phyloP scores from a whole-genome alignment of 2,797 vertebrate species.

The Dryobates pubescens region DNA sequence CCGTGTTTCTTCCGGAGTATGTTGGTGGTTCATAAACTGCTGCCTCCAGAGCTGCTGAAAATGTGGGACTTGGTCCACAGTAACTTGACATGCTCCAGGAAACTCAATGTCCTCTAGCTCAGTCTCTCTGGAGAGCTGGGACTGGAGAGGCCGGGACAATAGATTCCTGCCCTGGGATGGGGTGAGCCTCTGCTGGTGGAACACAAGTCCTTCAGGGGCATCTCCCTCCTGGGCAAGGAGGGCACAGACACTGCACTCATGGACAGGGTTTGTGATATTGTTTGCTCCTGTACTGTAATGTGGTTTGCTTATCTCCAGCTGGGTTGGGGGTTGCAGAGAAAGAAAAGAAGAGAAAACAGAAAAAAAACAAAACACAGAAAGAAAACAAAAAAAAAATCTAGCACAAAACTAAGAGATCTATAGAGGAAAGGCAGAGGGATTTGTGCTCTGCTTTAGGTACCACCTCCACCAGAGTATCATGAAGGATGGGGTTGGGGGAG shows the following conservation, averaged over 20 bases:
- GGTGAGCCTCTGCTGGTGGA: not conserved
- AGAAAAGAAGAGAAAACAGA: not conserved
- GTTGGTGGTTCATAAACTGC: constrained; percentile 96
- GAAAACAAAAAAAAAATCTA: not conserved
- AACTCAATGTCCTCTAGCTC: constrained; percentile 84
- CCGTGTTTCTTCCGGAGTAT: constrained; percentile 93
- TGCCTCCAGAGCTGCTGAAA: constrained; percentile 85
- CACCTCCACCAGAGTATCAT: not conserved
- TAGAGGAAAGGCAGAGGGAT: not conserved
- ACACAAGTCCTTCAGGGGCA: not conserved
- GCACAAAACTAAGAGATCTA: not conserved
- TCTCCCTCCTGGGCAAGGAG: not conserved
- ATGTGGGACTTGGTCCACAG: constrained; percentile 95
- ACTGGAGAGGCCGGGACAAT: not conserved
- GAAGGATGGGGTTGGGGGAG: not conserved
- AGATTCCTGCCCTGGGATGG: not conserved
- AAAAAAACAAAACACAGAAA: no score
- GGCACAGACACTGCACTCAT: not conserved
- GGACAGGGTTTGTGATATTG: not conserved
- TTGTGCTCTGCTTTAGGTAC: not conserved
- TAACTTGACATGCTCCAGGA: constrained; percentile 89
- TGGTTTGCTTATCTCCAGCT: constrained; percentile 52
- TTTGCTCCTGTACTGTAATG: constrained; percentile 64
- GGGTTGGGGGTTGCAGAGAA: constrained; percentile 61
- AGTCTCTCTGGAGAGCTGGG: not conserved